Base-by-base conservation (phyloP, 1,140 invertebrate genomes). In the Drosophila biarmipes region DNA sequence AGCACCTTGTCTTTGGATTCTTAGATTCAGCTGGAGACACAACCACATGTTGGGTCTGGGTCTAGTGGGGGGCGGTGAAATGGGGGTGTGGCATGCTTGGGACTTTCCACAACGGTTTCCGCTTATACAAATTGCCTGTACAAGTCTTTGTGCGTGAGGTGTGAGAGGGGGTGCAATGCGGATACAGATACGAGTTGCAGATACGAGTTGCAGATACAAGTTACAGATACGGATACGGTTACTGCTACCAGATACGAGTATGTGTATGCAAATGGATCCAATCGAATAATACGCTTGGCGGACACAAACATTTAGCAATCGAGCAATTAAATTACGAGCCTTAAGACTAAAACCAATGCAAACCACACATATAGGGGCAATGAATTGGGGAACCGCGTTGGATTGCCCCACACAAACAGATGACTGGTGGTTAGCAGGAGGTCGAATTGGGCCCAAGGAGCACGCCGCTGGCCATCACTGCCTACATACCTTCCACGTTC, bases 401-500 rank as follows among this genome's bases (percentile, higher is more conserved):
- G 4, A 45, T 43, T 24, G 1, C 7, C 37, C 45, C 56, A 27
- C 27, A 19, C 59, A 64, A 51, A 40, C 58, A 43, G 63, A 58
- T 66, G 63, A 62, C 43, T 48, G 45, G 27, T 17, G 64, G 73
- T 37, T 55, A 43, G 40, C 29, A 19, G 43, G 29, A 29, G 27
- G 11, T 54, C 29, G 61, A 27, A 6, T 17, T 29, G 35, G 27
- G 34, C 27, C 27, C 35, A 40, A 31, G 49, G 11, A 35, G 38
- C 31, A 35, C 29, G 8, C 14, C 6, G 7, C 15, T 54, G 61
- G 59, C 72, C 52, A 66, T 21, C 49, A 38, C 21, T 24, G 42
- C 73, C 62, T 78, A 92, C 94, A 95, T 95, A 98, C 97, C 97
- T 95, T 98, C 97, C 93, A 98, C 96, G 93, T 97, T 97, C 87